A percentile compares a stretch with the other conserved stretches of the same genome.
These are phyloP conservation scores for Morus bassanus DNA, from an alignment of 2,797 vertebrate species.

Conservation along the genomic window DNA sequence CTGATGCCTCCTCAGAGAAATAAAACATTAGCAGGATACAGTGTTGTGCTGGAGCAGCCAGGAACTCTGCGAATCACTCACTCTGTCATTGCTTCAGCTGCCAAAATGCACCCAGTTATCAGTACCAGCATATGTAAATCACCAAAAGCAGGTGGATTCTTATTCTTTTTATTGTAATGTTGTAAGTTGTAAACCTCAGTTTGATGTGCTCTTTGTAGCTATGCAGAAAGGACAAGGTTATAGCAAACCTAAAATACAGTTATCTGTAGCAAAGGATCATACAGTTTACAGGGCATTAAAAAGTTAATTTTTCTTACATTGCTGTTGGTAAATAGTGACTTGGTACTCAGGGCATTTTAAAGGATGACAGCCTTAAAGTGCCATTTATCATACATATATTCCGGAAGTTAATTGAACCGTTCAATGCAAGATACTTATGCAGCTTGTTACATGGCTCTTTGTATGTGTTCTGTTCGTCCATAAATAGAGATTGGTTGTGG, in stretches of 20 bases:
- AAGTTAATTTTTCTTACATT: background rate
- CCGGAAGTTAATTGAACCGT: background rate
- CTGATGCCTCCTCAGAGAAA: background rate
- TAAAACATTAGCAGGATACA: background rate
- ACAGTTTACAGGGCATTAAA: background rate
- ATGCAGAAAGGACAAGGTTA: background rate
- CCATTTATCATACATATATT: too few relatives aligned
- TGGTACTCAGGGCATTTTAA: background rate
- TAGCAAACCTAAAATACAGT: background rate
- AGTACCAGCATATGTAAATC: background rate
- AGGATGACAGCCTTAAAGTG: background rate
- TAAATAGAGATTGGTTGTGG: background rate
- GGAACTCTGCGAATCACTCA: background rate
- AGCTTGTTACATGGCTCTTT: rapidly evolving
- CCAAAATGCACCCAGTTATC: background rate
- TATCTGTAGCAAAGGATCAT: background rate
- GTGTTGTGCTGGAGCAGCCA: background rate
- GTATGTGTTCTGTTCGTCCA: background rate
- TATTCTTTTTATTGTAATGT: background rate
- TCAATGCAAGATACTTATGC: background rate
- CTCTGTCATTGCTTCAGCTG: background rate
- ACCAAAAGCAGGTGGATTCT: background rate
- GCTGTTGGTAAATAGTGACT: background rate
- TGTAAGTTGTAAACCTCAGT: background rate
- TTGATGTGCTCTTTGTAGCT: background rate